Evolutionary conservation across 1,140 invertebrate genomes (phyloP).

Genomic region (Chrysopa pallens): DNA sequence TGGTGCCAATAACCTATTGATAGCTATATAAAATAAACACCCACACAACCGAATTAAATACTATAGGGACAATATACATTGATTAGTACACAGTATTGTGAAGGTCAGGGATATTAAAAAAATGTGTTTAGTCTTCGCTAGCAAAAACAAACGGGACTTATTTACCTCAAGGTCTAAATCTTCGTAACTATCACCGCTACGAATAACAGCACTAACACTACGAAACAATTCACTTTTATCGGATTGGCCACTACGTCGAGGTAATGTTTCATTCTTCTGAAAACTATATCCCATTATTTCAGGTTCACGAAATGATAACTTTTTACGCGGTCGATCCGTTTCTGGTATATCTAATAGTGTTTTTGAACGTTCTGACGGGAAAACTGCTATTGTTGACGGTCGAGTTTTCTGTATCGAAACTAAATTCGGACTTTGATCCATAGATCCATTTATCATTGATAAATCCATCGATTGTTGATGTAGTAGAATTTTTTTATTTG

Average conservation of each 20-base stretch:
- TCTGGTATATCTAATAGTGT: constrained; percentile 13
- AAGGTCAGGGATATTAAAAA: background rate
- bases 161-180: constrained; percentile 1
- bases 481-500: background rate
- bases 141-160: background rate
- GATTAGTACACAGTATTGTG: too few species aligned
- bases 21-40: too few species aligned
- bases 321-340: constrained; percentile 55
- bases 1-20: background rate
- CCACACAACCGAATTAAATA: too few species aligned
- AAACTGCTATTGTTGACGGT: constrained; percentile 20
- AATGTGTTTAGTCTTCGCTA: background rate
- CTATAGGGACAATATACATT: too few species aligned
- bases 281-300: constrained; percentile 34
- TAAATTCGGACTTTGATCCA: too few species aligned
- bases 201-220: background rate
- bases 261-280: constrained; percentile 3
- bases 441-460: too few species aligned
- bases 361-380: constrained; percentile 9
- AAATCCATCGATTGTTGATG: too few species aligned
- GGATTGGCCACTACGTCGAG: background rate
- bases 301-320: constrained; percentile 68
- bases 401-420: constrained; percentile 12
- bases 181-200: background rate
- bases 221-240: background rate